phyloP scores from a whole-genome alignment of 2,888 invertebrate genomes.

The Amitus sp. region DNA sequence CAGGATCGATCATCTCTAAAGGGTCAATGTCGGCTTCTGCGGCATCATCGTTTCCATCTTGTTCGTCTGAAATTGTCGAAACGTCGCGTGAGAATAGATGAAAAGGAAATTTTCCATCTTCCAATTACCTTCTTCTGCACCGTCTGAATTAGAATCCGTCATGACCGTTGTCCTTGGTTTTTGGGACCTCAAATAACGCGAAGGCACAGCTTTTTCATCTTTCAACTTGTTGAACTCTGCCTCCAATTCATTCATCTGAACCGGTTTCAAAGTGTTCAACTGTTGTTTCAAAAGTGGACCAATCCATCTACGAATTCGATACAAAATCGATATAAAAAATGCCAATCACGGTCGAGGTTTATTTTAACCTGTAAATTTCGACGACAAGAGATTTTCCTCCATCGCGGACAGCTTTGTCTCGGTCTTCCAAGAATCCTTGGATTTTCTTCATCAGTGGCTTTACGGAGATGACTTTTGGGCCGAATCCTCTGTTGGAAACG shows the following conservation, averaged over 20 bases:
- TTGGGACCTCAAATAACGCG: conserved; percentile 83
- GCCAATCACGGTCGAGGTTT: not conserved
- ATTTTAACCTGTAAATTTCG: conserved; percentile 82
- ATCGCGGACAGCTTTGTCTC: conserved; percentile 92
- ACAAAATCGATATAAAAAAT: not conserved
- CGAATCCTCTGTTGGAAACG: conserved; percentile 79
- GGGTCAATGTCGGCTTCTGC: conserved; percentile 80
- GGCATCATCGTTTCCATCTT: conserved; percentile 71
- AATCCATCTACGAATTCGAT: conserved; percentile 75
- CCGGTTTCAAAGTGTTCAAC: conserved; percentile 85
- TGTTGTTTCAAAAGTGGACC: conserved; percentile 86
- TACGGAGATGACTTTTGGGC: conserved; percentile 88
- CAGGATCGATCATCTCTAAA: conserved; percentile 89
- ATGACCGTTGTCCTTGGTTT: conserved; percentile 75
- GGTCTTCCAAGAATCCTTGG: conserved; percentile 84
- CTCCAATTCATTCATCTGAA: conserved; percentile 89
- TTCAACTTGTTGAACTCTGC: conserved; percentile 83
- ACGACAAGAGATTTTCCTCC: conserved; percentile 91
- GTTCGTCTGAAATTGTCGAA: too few relatives aligned
- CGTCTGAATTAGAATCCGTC: conserved; percentile 67
- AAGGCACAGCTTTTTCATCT: conserved; percentile 75
- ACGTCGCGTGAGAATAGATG: too few relatives aligned
- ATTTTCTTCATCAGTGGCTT: conserved; percentile 92
- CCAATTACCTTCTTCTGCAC: conserved; percentile 68
- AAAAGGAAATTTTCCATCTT: too few relatives aligned